These are phyloP conservation scores for Diachasma alloeum DNA, from an alignment of 1,140 invertebrate genomes.

Conservation along the genomic window DNA sequence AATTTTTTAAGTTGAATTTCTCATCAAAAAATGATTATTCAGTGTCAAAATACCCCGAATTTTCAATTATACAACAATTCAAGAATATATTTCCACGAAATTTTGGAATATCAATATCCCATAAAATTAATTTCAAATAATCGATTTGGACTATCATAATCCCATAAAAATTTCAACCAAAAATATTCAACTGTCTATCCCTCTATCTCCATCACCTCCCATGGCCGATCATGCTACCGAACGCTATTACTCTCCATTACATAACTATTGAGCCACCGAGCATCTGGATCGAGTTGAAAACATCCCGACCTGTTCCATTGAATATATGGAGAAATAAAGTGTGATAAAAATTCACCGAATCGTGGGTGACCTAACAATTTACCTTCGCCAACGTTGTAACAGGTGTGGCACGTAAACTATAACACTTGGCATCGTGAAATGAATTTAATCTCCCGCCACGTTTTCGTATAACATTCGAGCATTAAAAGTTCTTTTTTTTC, in stretches of 20 bases:
- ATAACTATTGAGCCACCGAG: neutral
- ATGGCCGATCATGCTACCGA: no score
- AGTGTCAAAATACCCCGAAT: no score
- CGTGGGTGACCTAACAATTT: neutral
- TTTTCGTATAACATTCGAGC: neutral
- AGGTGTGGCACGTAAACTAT: slow-evolving; percentile 22
- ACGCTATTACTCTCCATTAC: neutral
- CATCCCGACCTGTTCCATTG: neutral
- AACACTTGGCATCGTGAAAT: slow-evolving; percentile 17
- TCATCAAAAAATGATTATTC: no score
- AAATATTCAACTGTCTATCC: no score
- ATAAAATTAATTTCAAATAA: no score
- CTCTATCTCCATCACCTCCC: no score
- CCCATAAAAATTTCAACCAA: no score
- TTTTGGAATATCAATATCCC: no score
- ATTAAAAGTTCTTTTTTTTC: neutral
- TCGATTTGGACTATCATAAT: no score
- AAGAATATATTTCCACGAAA: no score
- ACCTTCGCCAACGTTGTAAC: slow-evolving; percentile 12
- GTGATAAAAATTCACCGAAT: neutral
- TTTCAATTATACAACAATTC: no score
- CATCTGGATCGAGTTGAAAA: neutral
- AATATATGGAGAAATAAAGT: neutral
- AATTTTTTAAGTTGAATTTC: no score
- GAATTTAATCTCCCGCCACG: neutral